Percentiles rank a stretch among this genome's conserved stretches.
phyloP scores from a whole-genome alignment of 1,140 invertebrate species.

The Aphaenogaster floridana region DNA sequence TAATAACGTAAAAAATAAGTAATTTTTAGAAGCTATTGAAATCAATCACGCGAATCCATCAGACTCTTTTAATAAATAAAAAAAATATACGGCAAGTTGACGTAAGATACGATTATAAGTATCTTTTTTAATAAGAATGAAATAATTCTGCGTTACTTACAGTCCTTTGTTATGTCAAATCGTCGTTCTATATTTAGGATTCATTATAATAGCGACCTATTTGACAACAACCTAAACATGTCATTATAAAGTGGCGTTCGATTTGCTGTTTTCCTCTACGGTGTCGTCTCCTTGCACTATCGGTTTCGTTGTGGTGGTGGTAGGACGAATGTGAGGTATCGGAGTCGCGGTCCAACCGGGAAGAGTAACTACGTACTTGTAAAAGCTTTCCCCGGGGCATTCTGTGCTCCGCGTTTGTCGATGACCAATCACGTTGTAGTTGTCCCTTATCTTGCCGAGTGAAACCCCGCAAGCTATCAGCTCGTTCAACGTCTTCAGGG shows the following conservation, averaged over 20 bases:
- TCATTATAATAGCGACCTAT: not conserved
- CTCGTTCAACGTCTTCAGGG: slow-evolving; percentile 81
- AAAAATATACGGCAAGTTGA: not conserved
- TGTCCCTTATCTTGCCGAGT: slow-evolving; percentile 80
- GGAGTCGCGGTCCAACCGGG: slow-evolving; percentile 83
- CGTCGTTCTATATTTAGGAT: not conserved
- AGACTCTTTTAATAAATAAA: slow-evolving; percentile 9
- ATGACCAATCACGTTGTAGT: slow-evolving; percentile 86
- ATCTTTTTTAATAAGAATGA: not conserved
- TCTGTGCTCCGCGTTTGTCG: slow-evolving; percentile 84
- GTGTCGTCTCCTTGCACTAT: not conserved
- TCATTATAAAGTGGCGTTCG: not conserved
- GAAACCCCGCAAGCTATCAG: slow-evolving; percentile 85
- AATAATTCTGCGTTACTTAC: not conserved
- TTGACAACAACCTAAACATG: not conserved
- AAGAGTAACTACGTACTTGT: slow-evolving; percentile 86
- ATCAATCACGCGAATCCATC: not conserved
- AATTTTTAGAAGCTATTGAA: not conserved
- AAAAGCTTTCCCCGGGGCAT: slow-evolving; percentile 87
- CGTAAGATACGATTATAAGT: not conserved
- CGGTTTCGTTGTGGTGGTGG: not conserved
- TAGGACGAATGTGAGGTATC: slow-evolving; percentile 29
- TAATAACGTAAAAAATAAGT: not conserved
- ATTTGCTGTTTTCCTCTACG: not conserved
- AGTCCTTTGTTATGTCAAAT: not conserved